Evolutionary conservation across 2,113 vertebrate species (phyloP).

Genomic region (Corapipo altera): DNA sequence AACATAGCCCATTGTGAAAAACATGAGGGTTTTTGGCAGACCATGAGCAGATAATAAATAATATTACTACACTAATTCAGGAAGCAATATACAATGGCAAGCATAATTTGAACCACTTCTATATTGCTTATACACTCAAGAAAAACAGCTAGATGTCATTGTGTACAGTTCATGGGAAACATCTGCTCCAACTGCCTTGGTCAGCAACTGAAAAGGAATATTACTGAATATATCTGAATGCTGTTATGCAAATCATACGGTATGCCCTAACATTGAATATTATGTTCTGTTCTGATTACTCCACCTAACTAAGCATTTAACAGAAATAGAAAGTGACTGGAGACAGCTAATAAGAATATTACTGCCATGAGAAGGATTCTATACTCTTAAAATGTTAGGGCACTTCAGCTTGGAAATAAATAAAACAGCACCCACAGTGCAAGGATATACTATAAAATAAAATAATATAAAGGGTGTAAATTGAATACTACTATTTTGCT

Average conservation of each 20-base stretch:
- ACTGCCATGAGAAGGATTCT: not conserved
- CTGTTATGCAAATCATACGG: not conserved
- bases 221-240: slow-evolving; percentile 8
- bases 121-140: not conserved
- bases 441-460: not conserved
- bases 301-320: not conserved
- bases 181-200: slow-evolving; percentile 32
- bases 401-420: not conserved
- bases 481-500: not conserved
- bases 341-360: slow-evolving; percentile 2
- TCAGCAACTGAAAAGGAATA: slow-evolving; percentile 30
- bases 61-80: slow-evolving; percentile 20
- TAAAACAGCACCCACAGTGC: not conserved
- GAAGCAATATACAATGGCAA: slow-evolving; percentile 43
- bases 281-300: not conserved
- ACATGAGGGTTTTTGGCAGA: not conserved
- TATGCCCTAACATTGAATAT: not conserved
- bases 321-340: not conserved
- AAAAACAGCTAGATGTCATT: slow-evolving; percentile 28
- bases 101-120: slow-evolving; percentile 40
- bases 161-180: slow-evolving; percentile 14
- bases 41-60: slow-evolving; percentile 30
- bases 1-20: not conserved
- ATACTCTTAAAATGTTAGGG: not conserved
- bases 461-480: not conserved